These are phyloP conservation scores for Alauda arvensis DNA, from an alignment of 2,797 vertebrate species.

Conservation along the genomic window DNA sequence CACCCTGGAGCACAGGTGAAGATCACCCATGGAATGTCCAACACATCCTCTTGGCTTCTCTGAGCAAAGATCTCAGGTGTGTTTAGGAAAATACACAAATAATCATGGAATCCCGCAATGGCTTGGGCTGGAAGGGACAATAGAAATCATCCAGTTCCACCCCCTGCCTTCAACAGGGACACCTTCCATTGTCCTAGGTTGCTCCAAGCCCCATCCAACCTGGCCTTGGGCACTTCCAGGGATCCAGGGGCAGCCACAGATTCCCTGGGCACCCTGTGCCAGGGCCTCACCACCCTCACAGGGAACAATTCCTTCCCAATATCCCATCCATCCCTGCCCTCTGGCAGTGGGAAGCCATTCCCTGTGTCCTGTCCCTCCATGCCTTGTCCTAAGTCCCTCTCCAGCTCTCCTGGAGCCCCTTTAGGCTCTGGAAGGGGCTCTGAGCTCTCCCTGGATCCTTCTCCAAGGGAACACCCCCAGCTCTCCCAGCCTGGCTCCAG, in stretches of 20 bases:
- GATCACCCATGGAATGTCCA: not conserved
- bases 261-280: not conserved
- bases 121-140: not conserved
- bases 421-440: not conserved
- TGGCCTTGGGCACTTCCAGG: not conserved
- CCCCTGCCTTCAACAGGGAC: no score
- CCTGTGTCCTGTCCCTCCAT: not conserved
- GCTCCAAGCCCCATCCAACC: rapidly evolving
- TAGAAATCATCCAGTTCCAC: rapidly evolving
- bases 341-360: not conserved
- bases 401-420: not conserved
- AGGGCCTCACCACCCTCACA: rapidly evolving
- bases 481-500: not conserved
- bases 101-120: rapidly evolving
- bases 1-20: not conserved
- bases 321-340: rapidly evolving
- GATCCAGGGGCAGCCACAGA: not conserved
- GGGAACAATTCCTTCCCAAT: rapidly evolving
- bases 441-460: not conserved
- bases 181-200: rapidly evolving
- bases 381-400: not conserved
- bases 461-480: not conserved
- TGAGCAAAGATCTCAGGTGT: not conserved
- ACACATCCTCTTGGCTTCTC: not conserved
- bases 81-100: not conserved